These are phyloP conservation scores for Phoenicopterus ruber DNA, from an alignment of 2,113 vertebrate genomes.

Conservation along the genomic window DNA sequence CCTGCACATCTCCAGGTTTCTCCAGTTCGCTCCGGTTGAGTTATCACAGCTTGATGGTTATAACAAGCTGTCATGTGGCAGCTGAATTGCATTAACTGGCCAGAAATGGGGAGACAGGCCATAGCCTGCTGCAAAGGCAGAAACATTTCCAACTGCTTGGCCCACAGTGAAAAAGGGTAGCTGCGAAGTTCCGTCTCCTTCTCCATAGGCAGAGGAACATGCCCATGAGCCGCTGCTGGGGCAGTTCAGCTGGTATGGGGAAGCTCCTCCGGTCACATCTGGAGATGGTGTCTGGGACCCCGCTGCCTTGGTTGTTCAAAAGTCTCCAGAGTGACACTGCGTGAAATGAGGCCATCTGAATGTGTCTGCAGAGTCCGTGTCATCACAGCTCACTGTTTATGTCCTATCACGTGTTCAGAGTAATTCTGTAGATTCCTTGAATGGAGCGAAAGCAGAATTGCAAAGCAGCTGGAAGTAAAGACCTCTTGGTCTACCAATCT, in stretches of 20 bases:
- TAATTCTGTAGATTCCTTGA: not conserved
- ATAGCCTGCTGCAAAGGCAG: not conserved
- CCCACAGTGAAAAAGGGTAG: not conserved
- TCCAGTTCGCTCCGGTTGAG: not conserved
- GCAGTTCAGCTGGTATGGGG: not conserved
- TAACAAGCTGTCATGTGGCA: not conserved
- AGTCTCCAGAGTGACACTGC: not conserved
- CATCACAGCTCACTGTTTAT: not conserved
- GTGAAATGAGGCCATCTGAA: not conserved
- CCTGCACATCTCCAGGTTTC: not conserved
- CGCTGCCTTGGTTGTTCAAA: not conserved
- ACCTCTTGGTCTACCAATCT: not conserved
- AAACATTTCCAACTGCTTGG: not conserved
- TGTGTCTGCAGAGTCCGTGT: not conserved
- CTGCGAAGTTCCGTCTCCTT: not conserved
- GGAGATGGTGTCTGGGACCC: not conserved
- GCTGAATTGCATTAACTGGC: not conserved
- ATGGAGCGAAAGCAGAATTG: not conserved
- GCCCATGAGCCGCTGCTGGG: not conserved
- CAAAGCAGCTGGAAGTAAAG: not conserved
- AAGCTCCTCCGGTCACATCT: not conserved
- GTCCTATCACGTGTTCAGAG: not conserved
- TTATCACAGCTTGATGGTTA: not conserved
- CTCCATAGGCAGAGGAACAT: not conserved
- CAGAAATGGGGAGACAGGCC: not conserved